Evolutionary conservation across 1,140 invertebrate genomes (phyloP).

Genomic region (Macrotrachela quadricornifera): DNA sequence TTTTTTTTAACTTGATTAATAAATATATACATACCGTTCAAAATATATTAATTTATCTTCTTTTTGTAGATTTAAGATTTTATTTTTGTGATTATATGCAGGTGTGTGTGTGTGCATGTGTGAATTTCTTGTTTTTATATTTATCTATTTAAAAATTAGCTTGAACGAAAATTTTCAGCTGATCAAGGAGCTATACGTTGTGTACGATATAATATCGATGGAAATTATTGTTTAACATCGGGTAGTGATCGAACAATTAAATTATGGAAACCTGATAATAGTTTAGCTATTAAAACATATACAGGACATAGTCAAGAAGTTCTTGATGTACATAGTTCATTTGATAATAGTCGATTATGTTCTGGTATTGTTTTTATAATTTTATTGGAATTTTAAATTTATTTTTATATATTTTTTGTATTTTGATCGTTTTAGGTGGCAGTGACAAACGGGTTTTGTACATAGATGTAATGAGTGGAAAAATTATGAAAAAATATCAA

Average conservation of each 20-base stretch:
- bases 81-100: no score
- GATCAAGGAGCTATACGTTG: constrained; percentile 63
- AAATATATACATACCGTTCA: no score
- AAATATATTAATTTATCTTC: no score
- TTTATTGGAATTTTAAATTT: no score
- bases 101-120: no score
- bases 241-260: constrained; percentile 85
- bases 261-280: constrained; percentile 73
- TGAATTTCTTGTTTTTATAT: no score
- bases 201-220: constrained; percentile 79
- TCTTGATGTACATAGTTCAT: constrained; percentile 64
- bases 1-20: no score
- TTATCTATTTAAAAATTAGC: background rate
- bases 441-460: constrained; percentile 64
- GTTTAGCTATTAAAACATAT: constrained; percentile 50
- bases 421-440: constrained; percentile 33
- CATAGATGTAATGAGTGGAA: constrained; percentile 68
- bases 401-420: no score
- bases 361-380: constrained; percentile 36
- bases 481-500: constrained; percentile 53
- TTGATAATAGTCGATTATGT: constrained; percentile 50
- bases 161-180: constrained; percentile 4
- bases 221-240: constrained; percentile 74
- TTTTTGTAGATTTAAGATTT: no score
- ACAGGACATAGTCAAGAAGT: constrained; percentile 42